Percentiles rank a stretch among this genome's conserved stretches.
Evolutionary conservation across 2,113 vertebrate species (phyloP).

Genomic region (Dasyurus viverrinus): DNA sequence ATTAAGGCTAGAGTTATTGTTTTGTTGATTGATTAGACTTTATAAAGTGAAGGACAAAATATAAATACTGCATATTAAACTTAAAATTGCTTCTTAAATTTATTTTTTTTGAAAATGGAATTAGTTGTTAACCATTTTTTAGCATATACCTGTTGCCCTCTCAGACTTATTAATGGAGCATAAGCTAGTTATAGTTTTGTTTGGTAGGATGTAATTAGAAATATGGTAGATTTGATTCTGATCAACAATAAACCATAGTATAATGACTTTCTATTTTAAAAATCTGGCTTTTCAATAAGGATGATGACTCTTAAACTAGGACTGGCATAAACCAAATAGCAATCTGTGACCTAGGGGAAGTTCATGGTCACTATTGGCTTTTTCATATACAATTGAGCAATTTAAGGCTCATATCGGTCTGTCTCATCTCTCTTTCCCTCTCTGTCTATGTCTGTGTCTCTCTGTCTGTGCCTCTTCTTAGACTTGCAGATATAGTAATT

Average conservation of each 20-base stretch:
- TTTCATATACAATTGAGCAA: neutral
- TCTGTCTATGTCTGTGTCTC: no score
- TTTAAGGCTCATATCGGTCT: neutral
- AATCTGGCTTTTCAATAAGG: neutral
- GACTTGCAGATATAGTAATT: conserved; percentile 3
- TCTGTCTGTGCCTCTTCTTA: neutral
- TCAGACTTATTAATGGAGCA: no score
- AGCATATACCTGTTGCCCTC: no score
- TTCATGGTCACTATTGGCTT: neutral
- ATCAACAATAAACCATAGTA: neutral
- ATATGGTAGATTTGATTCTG: neutral
- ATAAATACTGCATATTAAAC: no score
- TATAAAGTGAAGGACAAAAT: no score
- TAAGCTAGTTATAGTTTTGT: neutral
- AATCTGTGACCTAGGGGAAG: neutral
- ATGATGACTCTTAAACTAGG: neutral
- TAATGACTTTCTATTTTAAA: conserved; percentile 16
- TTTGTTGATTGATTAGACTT: no score
- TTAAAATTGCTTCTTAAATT: no score
- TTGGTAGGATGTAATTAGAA: neutral
- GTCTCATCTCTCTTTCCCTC: no score
- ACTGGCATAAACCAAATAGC: neutral
- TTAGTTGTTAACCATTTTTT: no score
- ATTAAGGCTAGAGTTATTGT: no score
- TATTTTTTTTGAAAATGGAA: no score